Conservation (phyloP, 2,797 vertebrate species). For the Okamejei kenojei region DNA sequence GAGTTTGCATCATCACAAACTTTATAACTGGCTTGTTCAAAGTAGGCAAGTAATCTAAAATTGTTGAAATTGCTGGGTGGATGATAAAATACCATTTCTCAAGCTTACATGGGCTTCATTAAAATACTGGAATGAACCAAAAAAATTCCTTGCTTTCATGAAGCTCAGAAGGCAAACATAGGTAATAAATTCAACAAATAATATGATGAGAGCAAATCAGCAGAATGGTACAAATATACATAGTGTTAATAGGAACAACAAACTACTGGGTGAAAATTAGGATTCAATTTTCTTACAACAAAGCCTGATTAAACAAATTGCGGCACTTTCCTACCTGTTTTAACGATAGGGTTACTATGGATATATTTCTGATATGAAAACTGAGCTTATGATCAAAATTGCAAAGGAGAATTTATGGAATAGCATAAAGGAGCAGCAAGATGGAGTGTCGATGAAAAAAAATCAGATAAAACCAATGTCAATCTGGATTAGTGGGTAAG, state of each 20-base stretch:
- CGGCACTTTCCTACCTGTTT: background rate
- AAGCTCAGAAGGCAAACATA: too few relatives aligned
- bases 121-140: too few relatives aligned
- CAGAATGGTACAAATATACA: background rate
- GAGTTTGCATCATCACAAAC: too few relatives aligned
- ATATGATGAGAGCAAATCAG: too few relatives aligned
- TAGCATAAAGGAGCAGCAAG: conserved; percentile 46
- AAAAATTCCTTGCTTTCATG: too few relatives aligned
- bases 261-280: background rate
- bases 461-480: conserved; percentile 59
- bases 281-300: background rate
- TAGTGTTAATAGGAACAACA: background rate
- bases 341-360: conserved; percentile 70
- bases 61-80: too few relatives aligned
- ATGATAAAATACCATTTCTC: too few relatives aligned
- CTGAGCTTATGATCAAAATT: conserved; percentile 62
- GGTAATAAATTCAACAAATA: too few relatives aligned
- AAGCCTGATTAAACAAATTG: background rate
- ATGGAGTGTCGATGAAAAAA: conserved; percentile 54
- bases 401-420: conserved; percentile 71
- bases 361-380: conserved; percentile 63
- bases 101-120: too few relatives aligned
- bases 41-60: too few relatives aligned
- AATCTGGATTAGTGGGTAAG: conserved; percentile 83
- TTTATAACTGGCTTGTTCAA: too few relatives aligned